Evolutionary conservation across 2,888 invertebrate genomes (phyloP), one percentile per base, ranked within the genome.

Genomic region (Troglohyphantes excavatus): DNA sequence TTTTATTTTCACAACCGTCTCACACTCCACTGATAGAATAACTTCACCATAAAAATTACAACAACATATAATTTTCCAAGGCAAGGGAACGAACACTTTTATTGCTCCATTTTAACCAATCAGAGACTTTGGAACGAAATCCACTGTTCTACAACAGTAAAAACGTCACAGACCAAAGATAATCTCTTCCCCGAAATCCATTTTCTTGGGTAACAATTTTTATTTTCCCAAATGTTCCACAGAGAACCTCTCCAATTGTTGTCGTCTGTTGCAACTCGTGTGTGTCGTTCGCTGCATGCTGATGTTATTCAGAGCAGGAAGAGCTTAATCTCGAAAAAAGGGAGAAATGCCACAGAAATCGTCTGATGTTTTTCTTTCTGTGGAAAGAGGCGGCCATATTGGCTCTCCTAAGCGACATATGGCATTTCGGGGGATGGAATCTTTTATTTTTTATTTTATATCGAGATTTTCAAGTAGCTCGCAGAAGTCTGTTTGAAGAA

Each of bases 401-500:
- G 79, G 53, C 46, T 33, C 61, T 65, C 29, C 23, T 0, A 29
- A 53, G 29, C 79, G 68, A 53, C 79, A 81, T 67, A 81, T 81
- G 79, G 68, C 67, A 33, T 67, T 81, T 79, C 7, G 27, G 29
- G 21, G 23, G n/a, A 23, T 59, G 11, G 11, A 26, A 17, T 21
- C 17, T 67, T 73, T 13, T 26, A 53, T n/a, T n/a, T 46, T 53
- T 65, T 78, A 63, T 46, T 65, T 13, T 2, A 19, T n/a, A 7
- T 23, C 11, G 7, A 27, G 75, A 61, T 61, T n/a, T 75, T 75
- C 75, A 21, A 75, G 75, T 75, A 59, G 29, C 33, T 75, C 61
- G 21, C 19, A 19, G 76, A 65, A 63, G 43, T 29, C 21, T 21
- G 13, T 72, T 23, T 7, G 46, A 33, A 2, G n/a, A 17, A 39